Conservation (phyloP, 2,113 vertebrate species). For the Excalfactoria chinensis region DNA sequence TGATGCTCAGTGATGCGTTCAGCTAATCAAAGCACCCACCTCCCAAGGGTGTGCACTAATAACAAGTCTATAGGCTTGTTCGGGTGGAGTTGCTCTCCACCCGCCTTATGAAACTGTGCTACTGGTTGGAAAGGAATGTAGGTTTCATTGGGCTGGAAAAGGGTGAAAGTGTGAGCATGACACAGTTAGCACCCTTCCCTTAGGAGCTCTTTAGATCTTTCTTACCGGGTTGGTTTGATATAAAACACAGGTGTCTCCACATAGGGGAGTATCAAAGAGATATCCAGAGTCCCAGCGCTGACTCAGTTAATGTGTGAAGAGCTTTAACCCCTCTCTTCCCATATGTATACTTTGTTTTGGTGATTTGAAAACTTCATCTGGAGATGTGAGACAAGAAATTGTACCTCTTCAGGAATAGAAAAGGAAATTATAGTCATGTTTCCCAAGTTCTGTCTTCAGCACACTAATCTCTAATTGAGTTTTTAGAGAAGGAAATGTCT, state of each 20-base stretch:
- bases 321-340: rapidly evolving
- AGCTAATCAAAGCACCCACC: neutral
- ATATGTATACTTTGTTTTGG: neutral
- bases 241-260: neutral
- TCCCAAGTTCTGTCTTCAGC: neutral
- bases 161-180: slow-evolving; percentile 18
- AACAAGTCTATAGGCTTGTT: slow-evolving; percentile 8
- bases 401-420: neutral
- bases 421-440: neutral
- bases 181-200: neutral
- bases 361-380: neutral
- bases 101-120: slow-evolving; percentile 50
- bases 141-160: slow-evolving; percentile 13
- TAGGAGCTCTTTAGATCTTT: neutral
- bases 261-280: neutral
- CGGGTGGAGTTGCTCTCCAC: slow-evolving; percentile 56
- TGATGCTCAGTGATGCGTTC: neutral
- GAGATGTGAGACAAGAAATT: neutral
- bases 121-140: slow-evolving; percentile 30
- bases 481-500: neutral
- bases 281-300: rapidly evolving
- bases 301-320: neutral
- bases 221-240: neutral
- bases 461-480: rapidly evolving
- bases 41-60: neutral